Percentiles rank a stretch among this genome's conserved stretches.
These are phyloP conservation scores for Elmis aenea DNA, from an alignment of 2,888 invertebrate genomes.

Conservation along the genomic window DNA sequence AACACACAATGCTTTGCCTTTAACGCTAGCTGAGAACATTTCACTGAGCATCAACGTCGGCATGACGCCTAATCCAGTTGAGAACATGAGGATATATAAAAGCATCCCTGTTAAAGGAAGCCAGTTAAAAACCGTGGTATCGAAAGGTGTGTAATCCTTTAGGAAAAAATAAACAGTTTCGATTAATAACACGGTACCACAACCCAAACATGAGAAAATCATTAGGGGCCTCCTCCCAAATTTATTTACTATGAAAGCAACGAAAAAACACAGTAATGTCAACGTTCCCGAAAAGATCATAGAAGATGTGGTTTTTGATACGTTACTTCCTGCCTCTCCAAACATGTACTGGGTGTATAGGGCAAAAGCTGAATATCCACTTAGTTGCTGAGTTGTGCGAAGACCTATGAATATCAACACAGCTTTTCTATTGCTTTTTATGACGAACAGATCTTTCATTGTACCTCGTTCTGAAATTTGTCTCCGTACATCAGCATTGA, in stretches of 20 bases:
- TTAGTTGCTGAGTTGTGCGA: slow-evolving; percentile 31
- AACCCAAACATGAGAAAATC: slow-evolving; percentile 24
- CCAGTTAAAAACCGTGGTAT: slow-evolving; percentile 29
- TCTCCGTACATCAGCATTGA: slow-evolving; percentile 31
- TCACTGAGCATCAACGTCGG: slow-evolving; percentile 29
- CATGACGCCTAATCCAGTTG: slow-evolving; percentile 31
- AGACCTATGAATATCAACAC: slow-evolving; percentile 30
- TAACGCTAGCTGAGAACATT: slow-evolving; percentile 19
- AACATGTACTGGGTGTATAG: slow-evolving; percentile 34
- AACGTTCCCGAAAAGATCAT: slow-evolving; percentile 31
- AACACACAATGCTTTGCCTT: slow-evolving; percentile 15
- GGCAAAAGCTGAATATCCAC: slow-evolving; percentile 30
- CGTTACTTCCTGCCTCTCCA: slow-evolving; percentile 30
- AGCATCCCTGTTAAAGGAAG: slow-evolving; percentile 35
- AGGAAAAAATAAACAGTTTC: slow-evolving; percentile 31
- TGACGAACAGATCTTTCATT: slow-evolving; percentile 31
- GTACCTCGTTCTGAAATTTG: slow-evolving; percentile 35
- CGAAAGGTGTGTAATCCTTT: slow-evolving; percentile 21
- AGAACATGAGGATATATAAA: slow-evolving; percentile 22
- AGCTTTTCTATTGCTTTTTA: slow-evolving; percentile 32
- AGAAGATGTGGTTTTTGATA: slow-evolving; percentile 32
- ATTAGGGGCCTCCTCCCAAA: slow-evolving; percentile 30
- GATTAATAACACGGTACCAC: slow-evolving; percentile 22
- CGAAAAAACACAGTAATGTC: slow-evolving; percentile 18
- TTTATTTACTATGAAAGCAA: slow-evolving; percentile 25